Evolutionary conservation across 2,888 invertebrate genomes (phyloP).

Genomic region (Mermis nigrescens): DNA sequence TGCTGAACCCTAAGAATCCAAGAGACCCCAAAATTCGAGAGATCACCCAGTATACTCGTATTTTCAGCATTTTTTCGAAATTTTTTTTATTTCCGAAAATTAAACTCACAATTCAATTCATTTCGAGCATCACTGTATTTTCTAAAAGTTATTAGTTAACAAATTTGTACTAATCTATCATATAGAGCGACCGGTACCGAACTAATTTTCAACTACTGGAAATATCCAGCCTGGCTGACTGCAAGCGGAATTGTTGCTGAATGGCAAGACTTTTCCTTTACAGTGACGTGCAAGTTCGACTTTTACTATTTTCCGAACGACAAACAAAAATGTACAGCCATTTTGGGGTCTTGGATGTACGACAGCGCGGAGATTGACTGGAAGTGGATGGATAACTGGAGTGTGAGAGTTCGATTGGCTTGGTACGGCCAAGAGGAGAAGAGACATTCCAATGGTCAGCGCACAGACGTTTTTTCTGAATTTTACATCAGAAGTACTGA

Average conservation of each 20-base stretch:
- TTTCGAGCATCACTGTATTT: too few species aligned
- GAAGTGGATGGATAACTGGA: neutral
- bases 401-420: neutral
- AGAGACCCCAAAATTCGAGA: too few species aligned
- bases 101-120: too few species aligned
- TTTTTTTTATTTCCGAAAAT: too few species aligned
- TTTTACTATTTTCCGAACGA: constrained; percentile 1
- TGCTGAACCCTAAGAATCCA: too few species aligned
- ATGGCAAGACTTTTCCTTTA: neutral
- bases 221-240: neutral
- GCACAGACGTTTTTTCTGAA: too few species aligned
- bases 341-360: neutral
- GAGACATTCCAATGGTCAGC: neutral
- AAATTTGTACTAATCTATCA: too few species aligned
- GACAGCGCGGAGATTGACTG: neutral
- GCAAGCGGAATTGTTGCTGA: neutral
- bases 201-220: neutral
- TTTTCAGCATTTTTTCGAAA: too few species aligned
- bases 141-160: too few species aligned
- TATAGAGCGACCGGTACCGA: neutral
- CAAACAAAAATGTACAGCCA: neutral
- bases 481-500: too few species aligned
- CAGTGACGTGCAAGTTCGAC: constrained; percentile 2
- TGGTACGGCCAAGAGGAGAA: neutral
- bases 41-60: too few species aligned